phyloP scores from a whole-genome alignment of 2,888 invertebrate genomes.

The Dione vanillae region DNA sequence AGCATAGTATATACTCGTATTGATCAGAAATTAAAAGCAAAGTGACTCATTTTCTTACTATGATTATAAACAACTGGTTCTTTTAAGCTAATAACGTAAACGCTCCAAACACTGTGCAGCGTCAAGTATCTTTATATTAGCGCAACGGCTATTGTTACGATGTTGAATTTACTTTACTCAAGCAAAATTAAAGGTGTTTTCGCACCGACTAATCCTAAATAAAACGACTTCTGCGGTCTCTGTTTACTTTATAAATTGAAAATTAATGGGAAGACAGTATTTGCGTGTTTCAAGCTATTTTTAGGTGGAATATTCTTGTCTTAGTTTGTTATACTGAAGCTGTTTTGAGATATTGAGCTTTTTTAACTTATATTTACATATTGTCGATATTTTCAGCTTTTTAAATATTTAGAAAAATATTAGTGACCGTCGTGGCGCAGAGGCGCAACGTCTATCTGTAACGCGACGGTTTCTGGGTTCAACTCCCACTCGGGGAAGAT shows the following conservation, averaged over 20 bases:
- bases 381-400: no score
- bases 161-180: conserved; percentile 16
- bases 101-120: neutral
- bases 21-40: no score
- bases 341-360: neutral
- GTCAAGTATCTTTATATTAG: conserved; percentile 25
- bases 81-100: neutral
- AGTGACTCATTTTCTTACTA: no score
- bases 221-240: neutral
- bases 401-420: no score
- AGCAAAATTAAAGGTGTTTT: conserved; percentile 9
- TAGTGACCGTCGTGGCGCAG: no score
- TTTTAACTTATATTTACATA: no score
- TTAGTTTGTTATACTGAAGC: neutral
- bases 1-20: no score
- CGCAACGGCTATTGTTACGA: neutral
- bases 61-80: no score
- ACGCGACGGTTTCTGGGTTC: no score
- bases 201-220: conserved; percentile 5
- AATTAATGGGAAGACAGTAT: neutral
- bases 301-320: neutral
- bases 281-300: neutral
- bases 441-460: no score
- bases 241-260: conserved; percentile 17
- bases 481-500: no score